phyloP scores from a whole-genome alignment of 2,113 vertebrate genomes.

The Myodes glareolus region DNA sequence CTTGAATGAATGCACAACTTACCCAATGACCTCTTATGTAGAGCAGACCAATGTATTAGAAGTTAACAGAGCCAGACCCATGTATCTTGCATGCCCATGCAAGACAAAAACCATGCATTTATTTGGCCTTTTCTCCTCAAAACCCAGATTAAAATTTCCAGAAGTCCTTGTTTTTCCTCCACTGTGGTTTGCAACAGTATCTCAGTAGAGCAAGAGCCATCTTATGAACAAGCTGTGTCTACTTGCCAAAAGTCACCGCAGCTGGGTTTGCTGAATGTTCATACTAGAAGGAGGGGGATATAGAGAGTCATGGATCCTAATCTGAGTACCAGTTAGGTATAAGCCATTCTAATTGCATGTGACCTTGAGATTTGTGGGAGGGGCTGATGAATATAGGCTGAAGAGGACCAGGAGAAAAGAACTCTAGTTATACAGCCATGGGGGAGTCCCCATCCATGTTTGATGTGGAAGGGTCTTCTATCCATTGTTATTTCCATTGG shows the following conservation, averaged over 20 bases:
- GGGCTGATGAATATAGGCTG: background rate
- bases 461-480: too few relatives aligned
- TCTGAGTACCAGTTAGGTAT: background rate
- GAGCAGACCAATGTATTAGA: constrained; percentile 84
- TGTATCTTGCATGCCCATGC: constrained; percentile 67
- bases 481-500: too few relatives aligned
- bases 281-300: background rate
- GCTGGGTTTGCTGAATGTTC: background rate
- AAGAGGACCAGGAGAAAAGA: background rate
- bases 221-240: background rate
- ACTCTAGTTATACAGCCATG: background rate
- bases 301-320: background rate
- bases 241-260: background rate
- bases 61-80: constrained; percentile 79
- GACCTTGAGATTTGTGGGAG: background rate
- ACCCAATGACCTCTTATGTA: constrained; percentile 81
- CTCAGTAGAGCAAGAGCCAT: background rate
- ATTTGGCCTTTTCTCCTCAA: background rate
- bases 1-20: constrained; percentile 71
- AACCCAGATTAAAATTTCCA: background rate
- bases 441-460: background rate
- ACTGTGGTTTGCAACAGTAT: background rate
- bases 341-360: background rate
- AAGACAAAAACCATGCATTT: background rate
- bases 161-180: background rate